Evolutionary conservation across 2,888 invertebrate species (phyloP), one percentile per base, ranked within the genome.

Genomic region (Drosophila quasianomalipes): DNA sequence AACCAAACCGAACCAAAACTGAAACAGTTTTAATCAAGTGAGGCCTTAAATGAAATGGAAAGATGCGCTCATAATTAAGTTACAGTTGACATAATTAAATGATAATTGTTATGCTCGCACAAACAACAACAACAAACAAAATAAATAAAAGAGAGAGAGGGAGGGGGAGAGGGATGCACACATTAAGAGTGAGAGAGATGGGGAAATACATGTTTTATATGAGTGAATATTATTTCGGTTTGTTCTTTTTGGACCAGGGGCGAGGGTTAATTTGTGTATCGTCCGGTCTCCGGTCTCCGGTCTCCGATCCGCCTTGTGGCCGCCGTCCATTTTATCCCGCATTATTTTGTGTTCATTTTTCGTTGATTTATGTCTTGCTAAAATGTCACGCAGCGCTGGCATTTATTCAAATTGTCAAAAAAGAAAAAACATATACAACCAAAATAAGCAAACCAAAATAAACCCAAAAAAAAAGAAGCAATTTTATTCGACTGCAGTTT

Each of bases 41-140:
- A 16, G 47, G 62, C 70, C 83, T 66, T 76, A 79, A 83, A 81
- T 85, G 76, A 57, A 55, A 47, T 47, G 47, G 71, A 86, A 72
- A 83, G 80, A 79, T 81, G 76, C 70, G 74, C 70, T 77, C 83
- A 91, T 90, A 91, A 90, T 90, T 91, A 91, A 90, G 85, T 91
- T 91, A 86, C 86, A 91, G 91, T 91, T 91, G 90, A 91, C 90
- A 91, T 91, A 89, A 85, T 90, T 89, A 87, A 90, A 87, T 87
- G 79, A 90, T 89, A 90, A 91, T 90, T 86, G 86, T 85, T 88
- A 54, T 71, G 79, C 58, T 70, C 74, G 60, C 53, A 72, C 54
- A 60, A 37, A 60, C 70, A 69, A 7, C 37, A 37, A n/a, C 41
- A 22, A 47, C 30, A 63, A 37, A 59, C 44, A 37, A 35, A 37